These are phyloP conservation scores for Elegia similella DNA, from an alignment of 2,888 invertebrate genomes.

Conservation along the genomic window DNA sequence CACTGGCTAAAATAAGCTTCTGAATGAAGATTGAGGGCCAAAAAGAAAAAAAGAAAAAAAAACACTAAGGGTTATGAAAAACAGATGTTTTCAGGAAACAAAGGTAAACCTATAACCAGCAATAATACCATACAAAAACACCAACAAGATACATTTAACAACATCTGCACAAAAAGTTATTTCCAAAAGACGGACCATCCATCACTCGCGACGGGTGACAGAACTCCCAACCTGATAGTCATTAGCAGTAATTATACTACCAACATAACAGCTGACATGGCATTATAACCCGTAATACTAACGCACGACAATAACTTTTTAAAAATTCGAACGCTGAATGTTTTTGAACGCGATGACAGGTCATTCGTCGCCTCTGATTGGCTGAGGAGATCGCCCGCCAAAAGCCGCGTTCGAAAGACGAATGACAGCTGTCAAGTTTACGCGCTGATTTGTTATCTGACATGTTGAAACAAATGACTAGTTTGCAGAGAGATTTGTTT, in stretches of 20 bases:
- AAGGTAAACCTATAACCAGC: background rate
- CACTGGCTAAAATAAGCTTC: too few species aligned
- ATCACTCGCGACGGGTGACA: slow-evolving; percentile 42
- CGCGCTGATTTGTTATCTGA: slow-evolving; percentile 50
- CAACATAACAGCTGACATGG: slow-evolving; percentile 5
- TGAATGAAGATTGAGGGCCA: too few species aligned
- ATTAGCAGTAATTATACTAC: slow-evolving; percentile 54
- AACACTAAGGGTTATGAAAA: too few species aligned
- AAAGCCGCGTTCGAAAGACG: slow-evolving; percentile 50
- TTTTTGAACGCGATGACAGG: slow-evolving; percentile 48
- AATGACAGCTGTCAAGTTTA: slow-evolving; percentile 68
- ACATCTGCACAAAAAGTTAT: slow-evolving; percentile 20
- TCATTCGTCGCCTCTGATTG: slow-evolving; percentile 71
- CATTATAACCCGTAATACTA: slow-evolving; percentile 14
- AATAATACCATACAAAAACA: background rate
- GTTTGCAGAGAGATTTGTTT: slow-evolving; percentile 14
- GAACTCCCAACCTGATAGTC: slow-evolving; percentile 45
- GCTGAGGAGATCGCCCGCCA: slow-evolving; percentile 53
- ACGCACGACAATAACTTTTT: slow-evolving; percentile 9
- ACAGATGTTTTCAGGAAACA: background rate
- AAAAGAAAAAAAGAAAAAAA: too few species aligned
- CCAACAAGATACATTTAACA: slow-evolving; percentile 16
- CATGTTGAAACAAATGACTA: slow-evolving; percentile 41
- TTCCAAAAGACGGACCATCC: slow-evolving; percentile 32
- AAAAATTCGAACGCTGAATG: slow-evolving; percentile 4